These are phyloP conservation scores for Montifringilla adamsi DNA, from an alignment of 2,113 vertebrate genomes.

Conservation along the genomic window DNA sequence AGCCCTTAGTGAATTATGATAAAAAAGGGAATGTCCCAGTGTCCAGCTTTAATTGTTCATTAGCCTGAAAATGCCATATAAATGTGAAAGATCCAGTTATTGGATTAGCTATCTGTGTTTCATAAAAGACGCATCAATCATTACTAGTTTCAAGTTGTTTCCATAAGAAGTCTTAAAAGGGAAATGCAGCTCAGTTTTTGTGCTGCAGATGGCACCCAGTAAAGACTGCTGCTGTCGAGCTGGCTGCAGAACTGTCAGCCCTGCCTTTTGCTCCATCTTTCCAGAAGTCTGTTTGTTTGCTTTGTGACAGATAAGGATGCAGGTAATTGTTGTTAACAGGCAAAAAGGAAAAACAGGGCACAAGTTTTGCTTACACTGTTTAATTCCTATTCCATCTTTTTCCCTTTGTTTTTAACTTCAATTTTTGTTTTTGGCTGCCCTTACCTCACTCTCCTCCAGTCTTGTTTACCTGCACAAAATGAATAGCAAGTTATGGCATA, in stretches of 20 bases:
- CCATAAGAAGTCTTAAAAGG: background rate
- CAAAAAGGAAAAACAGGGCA: background rate
- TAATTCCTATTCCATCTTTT: background rate
- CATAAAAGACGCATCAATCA: background rate
- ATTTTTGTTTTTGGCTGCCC: background rate
- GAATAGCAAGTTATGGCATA: background rate
- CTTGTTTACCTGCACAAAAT: background rate
- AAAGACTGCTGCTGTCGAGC: background rate
- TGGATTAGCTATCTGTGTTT: background rate
- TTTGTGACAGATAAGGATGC: background rate
- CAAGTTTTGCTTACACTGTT: background rate
- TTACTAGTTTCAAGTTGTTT: background rate
- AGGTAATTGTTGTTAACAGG: background rate
- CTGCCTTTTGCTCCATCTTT: background rate
- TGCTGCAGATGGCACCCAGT: background rate
- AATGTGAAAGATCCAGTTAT: slow-evolving; percentile 35
- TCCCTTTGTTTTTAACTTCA: background rate
- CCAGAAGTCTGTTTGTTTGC: background rate
- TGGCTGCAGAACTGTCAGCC: background rate
- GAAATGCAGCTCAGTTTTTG: fast-evolving
- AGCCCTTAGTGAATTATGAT: background rate
- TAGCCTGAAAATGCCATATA: slow-evolving; percentile 38
- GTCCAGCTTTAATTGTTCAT: slow-evolving; percentile 47
- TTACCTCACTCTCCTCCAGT: background rate
- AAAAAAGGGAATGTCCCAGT: background rate